Base-by-base conservation (phyloP, 64 coral and sea anemone genomes). In the Orbicella faveolata region DNA sequence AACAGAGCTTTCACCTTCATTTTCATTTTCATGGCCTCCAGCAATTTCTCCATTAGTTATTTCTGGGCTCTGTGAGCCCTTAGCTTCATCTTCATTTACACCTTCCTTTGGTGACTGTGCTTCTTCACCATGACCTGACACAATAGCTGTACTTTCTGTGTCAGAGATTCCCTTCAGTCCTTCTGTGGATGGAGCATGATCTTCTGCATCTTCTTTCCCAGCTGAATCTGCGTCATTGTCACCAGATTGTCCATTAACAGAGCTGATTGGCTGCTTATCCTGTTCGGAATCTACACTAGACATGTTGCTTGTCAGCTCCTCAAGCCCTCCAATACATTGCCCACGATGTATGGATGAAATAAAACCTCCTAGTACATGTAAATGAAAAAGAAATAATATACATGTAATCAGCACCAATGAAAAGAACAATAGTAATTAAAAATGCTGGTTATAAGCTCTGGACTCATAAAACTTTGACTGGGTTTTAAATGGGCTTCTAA, bases 191-290 rank as follows among this genome's bases (percentile, higher is more conserved):
- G 82, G 33, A 15, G 34, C n/a, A 9, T 69, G 64, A 12, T 85
- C 61, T 21, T 53, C 63, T 1, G 4, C 5, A 13, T n/a, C 41
- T 33, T 52, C 82, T 85, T 85, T 85, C 18, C 36, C 64, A 72
- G 82, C 20, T 0, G 41, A 52, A 85, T 33, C 20, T 53, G 19
- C 2, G 21, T 53, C 36, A 44, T 52, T 72, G 37, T 52, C 81
- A 10, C 23, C 26, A 4, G 55, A 4, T 80, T 80, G 52, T n/a
- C 78, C 81, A 69, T 70, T 52, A 15, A 85, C 20, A 85, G 82
- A 39, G 39, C 82, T 73, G 34, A 85, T 72, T 16, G 82, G 82
- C 36, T 85, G 82, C n/a, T 85, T 85, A 4, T 85, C 82, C 39
- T 72, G 82, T 72, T 85, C 64, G 11, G 82, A 68, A 0, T 85